Evolutionary conservation across 2,113 vertebrate genomes (phyloP).

Genomic region (Cathartes aura): DNA sequence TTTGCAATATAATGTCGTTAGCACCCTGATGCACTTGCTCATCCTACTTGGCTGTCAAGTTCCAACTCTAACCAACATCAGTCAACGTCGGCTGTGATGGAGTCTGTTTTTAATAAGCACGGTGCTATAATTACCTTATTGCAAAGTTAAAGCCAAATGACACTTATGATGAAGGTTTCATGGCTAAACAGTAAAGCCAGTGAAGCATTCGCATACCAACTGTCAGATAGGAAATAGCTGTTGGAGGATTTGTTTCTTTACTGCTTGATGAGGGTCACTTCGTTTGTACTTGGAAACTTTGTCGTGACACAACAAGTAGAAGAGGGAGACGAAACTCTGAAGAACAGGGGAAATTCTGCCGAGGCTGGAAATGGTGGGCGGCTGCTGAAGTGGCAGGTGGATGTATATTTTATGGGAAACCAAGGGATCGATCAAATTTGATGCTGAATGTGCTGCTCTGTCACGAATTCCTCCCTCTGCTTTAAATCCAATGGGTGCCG

Average conservation of each 20-base stretch:
- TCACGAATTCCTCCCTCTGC: neutral
- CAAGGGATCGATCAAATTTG: neutral
- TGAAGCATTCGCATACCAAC: constrained; percentile 47
- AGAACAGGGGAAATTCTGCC: neutral
- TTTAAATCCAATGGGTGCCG: accelerated
- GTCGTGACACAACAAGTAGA: neutral
- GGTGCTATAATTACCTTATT: constrained; percentile 68
- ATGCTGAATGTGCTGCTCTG: neutral
- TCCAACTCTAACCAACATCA: constrained; percentile 61
- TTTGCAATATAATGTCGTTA: constrained; percentile 75
- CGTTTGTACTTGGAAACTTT: constrained; percentile 16
- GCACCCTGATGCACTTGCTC: constrained; percentile 67
- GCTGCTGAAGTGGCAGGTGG: neutral
- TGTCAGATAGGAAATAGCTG: constrained; percentile 38
- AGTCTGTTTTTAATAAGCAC: constrained; percentile 72
- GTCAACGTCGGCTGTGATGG: constrained; percentile 71
- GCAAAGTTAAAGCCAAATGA: constrained; percentile 70
- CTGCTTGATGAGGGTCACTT: constrained; percentile 48
- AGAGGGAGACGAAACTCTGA: neutral
- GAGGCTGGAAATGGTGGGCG: accelerated
- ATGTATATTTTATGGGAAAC: neutral
- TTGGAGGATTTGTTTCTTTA: constrained; percentile 40
- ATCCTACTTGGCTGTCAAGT: constrained; percentile 74
- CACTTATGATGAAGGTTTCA: constrained; percentile 71
- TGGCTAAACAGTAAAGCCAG: constrained; percentile 59